A percentile compares a stretch with the other conserved stretches of the same genome.
phyloP scores from a whole-genome alignment of 2,113 vertebrate species.

The Sphaerodactylus townsendi region DNA sequence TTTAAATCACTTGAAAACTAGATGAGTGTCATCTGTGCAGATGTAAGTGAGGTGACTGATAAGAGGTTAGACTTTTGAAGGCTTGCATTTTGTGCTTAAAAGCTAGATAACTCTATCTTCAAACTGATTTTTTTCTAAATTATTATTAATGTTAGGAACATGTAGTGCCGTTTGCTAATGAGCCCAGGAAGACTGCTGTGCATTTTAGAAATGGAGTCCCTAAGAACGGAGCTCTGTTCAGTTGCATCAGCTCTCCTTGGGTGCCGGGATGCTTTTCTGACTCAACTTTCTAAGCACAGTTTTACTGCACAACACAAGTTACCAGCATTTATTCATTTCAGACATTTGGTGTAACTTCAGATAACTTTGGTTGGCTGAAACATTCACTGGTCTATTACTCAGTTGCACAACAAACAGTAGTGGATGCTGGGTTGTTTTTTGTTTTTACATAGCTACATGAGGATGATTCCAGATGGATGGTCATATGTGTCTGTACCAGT shows the following conservation, averaged over 20 bases:
- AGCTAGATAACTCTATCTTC: not conserved
- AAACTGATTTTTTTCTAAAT: not conserved
- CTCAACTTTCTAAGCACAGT: not conserved
- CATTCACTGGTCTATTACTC: too few species aligned
- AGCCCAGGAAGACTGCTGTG: not conserved
- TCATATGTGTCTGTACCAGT: too few species aligned
- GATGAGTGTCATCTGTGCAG: not conserved
- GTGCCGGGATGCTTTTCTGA: not conserved
- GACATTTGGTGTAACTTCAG: too few species aligned
- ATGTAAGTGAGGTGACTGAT: not conserved
- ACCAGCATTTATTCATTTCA: too few species aligned
- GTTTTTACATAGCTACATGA: too few species aligned
- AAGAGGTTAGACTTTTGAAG: constrained; percentile 8
- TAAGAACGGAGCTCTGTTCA: not conserved
- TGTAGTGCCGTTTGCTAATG: not conserved
- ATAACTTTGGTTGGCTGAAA: too few species aligned
- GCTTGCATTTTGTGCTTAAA: not conserved
- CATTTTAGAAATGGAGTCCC: not conserved
- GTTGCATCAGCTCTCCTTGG: not conserved
- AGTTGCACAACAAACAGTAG: too few species aligned
- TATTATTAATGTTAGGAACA: not conserved
- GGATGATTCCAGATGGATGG: too few species aligned
- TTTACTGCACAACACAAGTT: too few species aligned
- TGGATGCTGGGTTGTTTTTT: too few species aligned
- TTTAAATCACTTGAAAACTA: not conserved